phyloP scores from a whole-genome alignment of 2,888 invertebrate species.

The Dasysyrphus tricinctus region DNA sequence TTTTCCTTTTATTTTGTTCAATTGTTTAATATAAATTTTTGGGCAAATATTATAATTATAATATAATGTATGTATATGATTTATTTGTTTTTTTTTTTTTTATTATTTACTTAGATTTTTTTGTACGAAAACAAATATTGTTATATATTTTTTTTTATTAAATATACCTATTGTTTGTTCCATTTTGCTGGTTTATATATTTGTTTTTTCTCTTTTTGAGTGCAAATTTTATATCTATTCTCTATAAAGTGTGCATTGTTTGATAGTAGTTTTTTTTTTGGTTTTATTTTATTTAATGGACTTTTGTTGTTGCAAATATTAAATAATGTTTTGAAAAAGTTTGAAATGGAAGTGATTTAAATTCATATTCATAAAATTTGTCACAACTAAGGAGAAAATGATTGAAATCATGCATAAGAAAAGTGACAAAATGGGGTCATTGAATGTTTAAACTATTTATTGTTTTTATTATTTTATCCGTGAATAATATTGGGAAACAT shows the following conservation, averaged over 20 bases:
- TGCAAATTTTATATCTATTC: slow-evolving; percentile 39
- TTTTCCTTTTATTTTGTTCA: slow-evolving; percentile 42
- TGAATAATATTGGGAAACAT: background rate
- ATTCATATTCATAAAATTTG: slow-evolving; percentile 47
- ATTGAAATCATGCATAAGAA: background rate
- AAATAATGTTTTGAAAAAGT: slow-evolving; percentile 19
- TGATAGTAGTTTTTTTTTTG: slow-evolving; percentile 41
- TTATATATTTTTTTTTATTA: slow-evolving; percentile 12
- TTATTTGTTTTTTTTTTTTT: slow-evolving; percentile 6
- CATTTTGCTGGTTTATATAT: slow-evolving; percentile 40
- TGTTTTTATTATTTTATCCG: background rate
- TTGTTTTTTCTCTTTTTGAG: slow-evolving; percentile 33
- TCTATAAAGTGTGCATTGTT: slow-evolving; percentile 51
- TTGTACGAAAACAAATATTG: slow-evolving; percentile 66
- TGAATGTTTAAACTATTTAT: background rate
- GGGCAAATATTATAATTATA: slow-evolving; percentile 62
- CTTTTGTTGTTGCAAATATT: slow-evolving; percentile 13
- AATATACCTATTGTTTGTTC: slow-evolving; percentile 40
- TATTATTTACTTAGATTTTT: slow-evolving; percentile 30
- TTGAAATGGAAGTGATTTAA: slow-evolving; percentile 53
- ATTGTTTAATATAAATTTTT: slow-evolving; percentile 67
- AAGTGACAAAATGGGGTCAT: slow-evolving; percentile 33
- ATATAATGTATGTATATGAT: slow-evolving; percentile 42
- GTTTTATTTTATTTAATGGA: slow-evolving; percentile 38
- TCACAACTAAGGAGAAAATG: slow-evolving; percentile 61